These are phyloP conservation scores for Astur gentilis DNA, from an alignment of 2,113 vertebrate genomes.

Conservation along the genomic window DNA sequence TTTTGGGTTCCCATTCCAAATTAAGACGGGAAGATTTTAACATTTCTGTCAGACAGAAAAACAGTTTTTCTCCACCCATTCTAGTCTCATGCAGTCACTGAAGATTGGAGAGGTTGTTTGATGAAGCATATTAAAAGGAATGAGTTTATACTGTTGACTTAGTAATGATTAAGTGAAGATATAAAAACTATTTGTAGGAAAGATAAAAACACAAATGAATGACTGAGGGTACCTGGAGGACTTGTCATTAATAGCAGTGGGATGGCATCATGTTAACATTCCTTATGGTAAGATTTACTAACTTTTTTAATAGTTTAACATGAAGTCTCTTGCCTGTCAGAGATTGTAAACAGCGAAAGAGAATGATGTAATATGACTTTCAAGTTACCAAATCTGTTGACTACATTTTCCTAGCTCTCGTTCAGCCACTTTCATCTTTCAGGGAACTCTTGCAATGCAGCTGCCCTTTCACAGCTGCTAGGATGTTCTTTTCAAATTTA, in stretches of 20 bases:
- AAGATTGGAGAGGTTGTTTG: not conserved
- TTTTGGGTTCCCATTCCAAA: not conserved
- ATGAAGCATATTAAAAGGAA: not conserved
- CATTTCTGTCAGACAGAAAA: not conserved
- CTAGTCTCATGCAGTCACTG: not conserved
- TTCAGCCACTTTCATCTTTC: not conserved
- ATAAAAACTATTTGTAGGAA: not conserved
- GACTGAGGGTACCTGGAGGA: not conserved
- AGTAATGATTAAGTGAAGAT: not conserved
- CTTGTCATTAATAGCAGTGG: not conserved
- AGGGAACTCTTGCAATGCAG: not conserved
- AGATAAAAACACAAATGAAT: not conserved
- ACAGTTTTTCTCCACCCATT: not conserved
- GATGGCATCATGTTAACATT: not conserved
- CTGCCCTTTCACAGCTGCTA: not conserved
- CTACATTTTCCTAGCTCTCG: not conserved
- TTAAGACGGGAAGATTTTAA: not conserved
- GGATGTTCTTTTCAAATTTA: not conserved
- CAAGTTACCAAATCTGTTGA: accelerated
- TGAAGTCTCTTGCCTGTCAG: not conserved
- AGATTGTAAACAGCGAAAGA: not conserved
- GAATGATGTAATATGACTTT: not conserved
- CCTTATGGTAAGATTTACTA: not conserved
- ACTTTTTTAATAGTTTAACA: not conserved
- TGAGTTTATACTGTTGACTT: not conserved